phyloP scores from a whole-genome alignment of 1,140 invertebrate genomes.

The Carposina sasakii region DNA sequence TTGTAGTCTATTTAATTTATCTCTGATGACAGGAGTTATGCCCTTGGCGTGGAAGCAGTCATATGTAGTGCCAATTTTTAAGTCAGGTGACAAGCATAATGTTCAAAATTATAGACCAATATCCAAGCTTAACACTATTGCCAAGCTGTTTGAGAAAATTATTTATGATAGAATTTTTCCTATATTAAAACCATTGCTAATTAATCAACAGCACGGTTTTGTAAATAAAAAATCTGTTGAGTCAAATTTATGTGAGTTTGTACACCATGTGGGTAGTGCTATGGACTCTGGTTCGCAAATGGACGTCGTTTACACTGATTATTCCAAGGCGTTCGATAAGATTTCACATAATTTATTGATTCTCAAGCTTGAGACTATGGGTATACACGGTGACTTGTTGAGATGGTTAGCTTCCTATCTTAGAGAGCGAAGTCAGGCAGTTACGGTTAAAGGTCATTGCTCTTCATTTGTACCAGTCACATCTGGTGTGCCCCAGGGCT shows the following conservation, averaged over 20 bases:
- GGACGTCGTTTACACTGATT: constrained; percentile 5
- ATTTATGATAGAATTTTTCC: constrained; percentile 9
- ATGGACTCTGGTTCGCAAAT: constrained; percentile 7
- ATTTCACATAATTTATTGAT: constrained; percentile 8
- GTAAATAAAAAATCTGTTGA: constrained; percentile 6
- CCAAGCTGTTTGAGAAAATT: constrained; percentile 14
- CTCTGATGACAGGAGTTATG: background rate
- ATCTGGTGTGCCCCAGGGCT: no score
- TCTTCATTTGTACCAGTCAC: no score
- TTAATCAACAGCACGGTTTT: constrained; percentile 7
- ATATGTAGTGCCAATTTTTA: constrained; percentile 6
- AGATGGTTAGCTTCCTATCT: background rate
- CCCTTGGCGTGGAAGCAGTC: constrained; percentile 5
- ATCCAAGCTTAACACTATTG: constrained; percentile 1
- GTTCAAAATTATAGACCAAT: constrained; percentile 8
- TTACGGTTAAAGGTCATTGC: no score
- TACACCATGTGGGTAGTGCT: background rate
- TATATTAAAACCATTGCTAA: constrained; percentile 1
- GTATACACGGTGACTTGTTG: constrained; percentile 1
- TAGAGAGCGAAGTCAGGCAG: no score
- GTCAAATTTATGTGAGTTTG: constrained; percentile 4
- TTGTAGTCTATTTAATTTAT: background rate
- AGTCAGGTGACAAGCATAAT: constrained; percentile 10
- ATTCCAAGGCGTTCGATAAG: constrained; percentile 8
- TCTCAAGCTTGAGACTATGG: constrained; percentile 1